Evolutionary conservation across 1,140 invertebrate genomes (phyloP), one percentile per base, ranked within the genome.

Genomic region (Trichomalopsis sarcophagae): DNA sequence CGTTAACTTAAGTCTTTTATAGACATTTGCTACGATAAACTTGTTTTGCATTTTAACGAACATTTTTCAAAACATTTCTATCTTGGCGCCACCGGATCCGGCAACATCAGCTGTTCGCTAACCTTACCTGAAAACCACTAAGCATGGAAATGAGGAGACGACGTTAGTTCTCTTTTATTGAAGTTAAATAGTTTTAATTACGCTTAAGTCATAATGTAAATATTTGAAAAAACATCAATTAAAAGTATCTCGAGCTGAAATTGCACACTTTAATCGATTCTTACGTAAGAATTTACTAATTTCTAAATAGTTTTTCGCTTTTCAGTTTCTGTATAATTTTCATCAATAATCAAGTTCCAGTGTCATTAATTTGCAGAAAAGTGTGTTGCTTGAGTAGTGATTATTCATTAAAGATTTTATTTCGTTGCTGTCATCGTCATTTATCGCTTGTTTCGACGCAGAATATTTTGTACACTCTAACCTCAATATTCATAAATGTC

Each of bases 401-500:
- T 62, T 62, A n/a, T n/a, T 21, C 6, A 62, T 62, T n/a, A 5
- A 17, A 3, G 0, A 62, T n/a, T n/a, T 4, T 5, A 6, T 62
- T 62, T 62, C 21, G 17, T 62, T 21, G 21, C 6, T 62, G 55
- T 62, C 17, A 62, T 21, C 55, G 55, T 21, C 4, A 17, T 62
- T 62, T 55, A 62, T 62, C 6, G 55, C 7, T 21, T 62, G 21
- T n/a, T 62, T n/a, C 1, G 4, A n/a, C 55, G n/a, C 55, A 62
- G 55, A 62, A 62, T 62, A 62, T 27, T 82, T 62, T 55, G 30
- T 21, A 23, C 21, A 44, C n/a, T n/a, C 9, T 30, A 74, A 74
- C 44, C 71, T 55, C 44, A 36, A 55, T 27, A 55, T 74, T 74
- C 27, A n/a, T 50, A 78, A 47, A 84, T 84, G 77, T 62, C 47